phyloP scores from a whole-genome alignment of 2,888 invertebrate genomes.

The Ellobium chinense region DNA sequence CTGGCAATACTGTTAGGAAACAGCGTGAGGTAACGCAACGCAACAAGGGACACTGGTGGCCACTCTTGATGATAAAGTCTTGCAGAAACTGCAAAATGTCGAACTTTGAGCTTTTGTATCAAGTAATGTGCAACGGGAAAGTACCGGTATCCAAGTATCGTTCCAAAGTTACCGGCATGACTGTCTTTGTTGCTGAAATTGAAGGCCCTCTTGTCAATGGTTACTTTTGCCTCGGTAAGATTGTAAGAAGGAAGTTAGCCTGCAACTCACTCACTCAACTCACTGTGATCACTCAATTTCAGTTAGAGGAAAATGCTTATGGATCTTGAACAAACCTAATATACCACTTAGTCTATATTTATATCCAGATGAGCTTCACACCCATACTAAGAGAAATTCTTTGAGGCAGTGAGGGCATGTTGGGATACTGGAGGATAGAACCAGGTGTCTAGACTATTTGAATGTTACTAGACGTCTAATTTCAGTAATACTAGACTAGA shows the following conservation, averaged over 20 bases:
- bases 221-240: conserved; percentile 90
- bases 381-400: too few relatives aligned
- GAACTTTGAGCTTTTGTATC: conserved; percentile 66
- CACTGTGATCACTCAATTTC: too few relatives aligned
- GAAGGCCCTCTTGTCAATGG: conserved; percentile 95
- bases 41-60: background rate
- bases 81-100: conserved; percentile 4
- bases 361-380: too few relatives aligned
- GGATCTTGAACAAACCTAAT: too few relatives aligned
- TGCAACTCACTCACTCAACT: too few relatives aligned
- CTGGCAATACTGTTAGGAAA: background rate
- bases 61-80: background rate
- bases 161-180: conserved; percentile 88
- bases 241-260: background rate
- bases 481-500: too few relatives aligned
- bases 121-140: conserved; percentile 76
- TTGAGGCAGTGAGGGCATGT: too few relatives aligned
- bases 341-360: too few relatives aligned
- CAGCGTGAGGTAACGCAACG: background rate
- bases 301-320: too few relatives aligned
- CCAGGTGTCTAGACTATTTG: too few relatives aligned
- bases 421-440: too few relatives aligned
- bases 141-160: conserved; percentile 90
- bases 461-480: too few relatives aligned
- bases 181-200: conserved; percentile 90